Evolutionary conservation across 2,888 invertebrate species (phyloP), one percentile per base, ranked within the genome.

Genomic region (Cosmia pyralina): DNA sequence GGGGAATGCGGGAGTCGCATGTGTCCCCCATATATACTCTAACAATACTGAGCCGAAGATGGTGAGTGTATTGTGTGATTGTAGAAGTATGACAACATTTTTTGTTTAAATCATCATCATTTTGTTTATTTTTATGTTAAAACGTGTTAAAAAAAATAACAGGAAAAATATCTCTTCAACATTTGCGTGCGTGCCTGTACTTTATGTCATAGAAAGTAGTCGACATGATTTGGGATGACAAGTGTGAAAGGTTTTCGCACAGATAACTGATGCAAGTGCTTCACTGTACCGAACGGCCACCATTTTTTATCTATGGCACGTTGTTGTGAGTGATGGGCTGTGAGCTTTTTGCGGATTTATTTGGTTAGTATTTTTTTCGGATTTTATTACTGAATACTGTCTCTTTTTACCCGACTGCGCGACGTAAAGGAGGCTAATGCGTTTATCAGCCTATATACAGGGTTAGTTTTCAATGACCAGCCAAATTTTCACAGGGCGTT

Each of bases 181-280:
- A 68, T 11, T 70, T 69, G 1, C 67, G 62, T 62, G 44, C 38
- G 13, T 19, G 41, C 28, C 67, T 19, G 59, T 84, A 77, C 72
- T 11, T 44, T 75, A 81, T 74, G 46, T 59, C 2, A 50, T 71
- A 65, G 63, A 79, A 22, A 79, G 75, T 63, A 50, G 68, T 74
- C 38, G 48, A 67, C 69, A 65, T 79, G 82, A 84, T 84, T 68
- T 70, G 84, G 82, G 84, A 58, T 79, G 79, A 79, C 83, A 75
- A 68, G 71, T 64, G 66, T 60, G 75, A 75, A 82, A 73, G 84
- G 78, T 72, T 83, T 69, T 69, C 41, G 22, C 55, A 75, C 41
- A 70, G 65, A 83, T 75, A 79, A 76, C 70, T 59, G 72, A 72
- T 66, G 72, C 79, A 81, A 67, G 60, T 50, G 60, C 66, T 58